Evolutionary conservation across 1,140 invertebrate genomes (phyloP).

Genomic region (Gryllus bimaculatus): DNA sequence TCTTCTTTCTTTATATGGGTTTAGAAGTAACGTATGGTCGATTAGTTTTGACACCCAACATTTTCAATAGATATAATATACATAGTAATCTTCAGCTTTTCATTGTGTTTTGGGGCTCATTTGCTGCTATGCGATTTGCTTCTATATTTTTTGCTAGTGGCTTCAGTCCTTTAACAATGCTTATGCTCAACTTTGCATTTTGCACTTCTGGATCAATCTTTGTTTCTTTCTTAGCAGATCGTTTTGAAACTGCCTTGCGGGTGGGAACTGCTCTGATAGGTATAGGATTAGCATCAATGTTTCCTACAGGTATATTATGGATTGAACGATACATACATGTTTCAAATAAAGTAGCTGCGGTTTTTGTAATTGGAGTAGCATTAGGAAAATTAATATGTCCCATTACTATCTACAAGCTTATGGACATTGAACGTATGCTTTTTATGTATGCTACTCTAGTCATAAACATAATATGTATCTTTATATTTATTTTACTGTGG

Average conservation of each 20-base stretch:
- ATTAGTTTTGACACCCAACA: conserved; percentile 29
- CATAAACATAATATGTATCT: conserved; percentile 21
- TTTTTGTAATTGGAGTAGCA: conserved; percentile 39
- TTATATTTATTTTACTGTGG: conserved; percentile 21
- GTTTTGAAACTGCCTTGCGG: conserved; percentile 29
- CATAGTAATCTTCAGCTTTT: conserved; percentile 29
- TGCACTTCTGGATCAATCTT: conserved; percentile 33
- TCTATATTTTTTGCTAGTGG: conserved; percentile 37
- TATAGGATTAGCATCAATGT: conserved; percentile 40
- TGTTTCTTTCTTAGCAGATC: conserved; percentile 31
- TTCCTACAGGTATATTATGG: conserved; percentile 40
- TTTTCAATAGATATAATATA: conserved; percentile 29
- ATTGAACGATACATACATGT: conserved; percentile 38
- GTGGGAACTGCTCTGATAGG: conserved; percentile 32
- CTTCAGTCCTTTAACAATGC: conserved; percentile 33
- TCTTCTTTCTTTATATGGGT: conserved; percentile 39
- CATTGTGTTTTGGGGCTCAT: conserved; percentile 40
- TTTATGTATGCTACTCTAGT: conserved; percentile 28
- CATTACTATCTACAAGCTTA: conserved; percentile 31
- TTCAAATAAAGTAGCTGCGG: conserved; percentile 38
- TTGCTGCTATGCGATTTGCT: conserved; percentile 37
- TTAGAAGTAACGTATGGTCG: conserved; percentile 38
- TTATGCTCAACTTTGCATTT: conserved; percentile 32
- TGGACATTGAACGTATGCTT: conserved; percentile 29
- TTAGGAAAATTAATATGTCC: conserved; percentile 40